Evolutionary conservation across 2,797 vertebrate species (phyloP).

Genomic region (Pristis pectinata): DNA sequence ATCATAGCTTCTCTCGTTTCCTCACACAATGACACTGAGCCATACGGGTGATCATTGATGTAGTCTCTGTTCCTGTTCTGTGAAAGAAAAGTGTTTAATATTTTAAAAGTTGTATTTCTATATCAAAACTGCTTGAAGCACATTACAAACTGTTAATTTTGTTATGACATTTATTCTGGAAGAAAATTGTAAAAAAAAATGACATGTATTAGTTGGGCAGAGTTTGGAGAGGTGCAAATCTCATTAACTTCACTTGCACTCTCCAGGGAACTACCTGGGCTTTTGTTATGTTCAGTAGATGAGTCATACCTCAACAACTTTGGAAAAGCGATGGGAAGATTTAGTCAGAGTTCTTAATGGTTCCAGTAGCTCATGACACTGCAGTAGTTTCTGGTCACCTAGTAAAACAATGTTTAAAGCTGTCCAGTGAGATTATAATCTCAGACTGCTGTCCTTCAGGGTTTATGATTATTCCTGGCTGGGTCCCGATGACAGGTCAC

Average conservation of each 20-base stretch:
- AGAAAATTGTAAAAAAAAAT: neutral
- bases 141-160: neutral
- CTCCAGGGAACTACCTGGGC: no score
- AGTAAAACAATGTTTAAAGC: no score
- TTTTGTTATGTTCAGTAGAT: neutral
- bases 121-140: neutral
- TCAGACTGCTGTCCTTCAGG: neutral
- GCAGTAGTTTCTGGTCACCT: no score
- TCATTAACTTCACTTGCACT: no score
- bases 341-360: neutral
- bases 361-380: neutral
- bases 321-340: neutral
- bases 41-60: no score
- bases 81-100: neutral
- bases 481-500: neutral
- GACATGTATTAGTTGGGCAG: neutral
- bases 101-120: neutral
- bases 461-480: no score
- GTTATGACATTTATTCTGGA: neutral
- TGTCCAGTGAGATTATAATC: no score
- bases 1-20: no score
- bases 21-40: no score
- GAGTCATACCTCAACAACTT: neutral
- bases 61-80: no score
- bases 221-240: neutral